A percentile compares a stretch with the other conserved stretches of the same genome.
Evolutionary conservation across 2,888 invertebrate species (phyloP).

Genomic region (Cheilosia scutellata): DNA sequence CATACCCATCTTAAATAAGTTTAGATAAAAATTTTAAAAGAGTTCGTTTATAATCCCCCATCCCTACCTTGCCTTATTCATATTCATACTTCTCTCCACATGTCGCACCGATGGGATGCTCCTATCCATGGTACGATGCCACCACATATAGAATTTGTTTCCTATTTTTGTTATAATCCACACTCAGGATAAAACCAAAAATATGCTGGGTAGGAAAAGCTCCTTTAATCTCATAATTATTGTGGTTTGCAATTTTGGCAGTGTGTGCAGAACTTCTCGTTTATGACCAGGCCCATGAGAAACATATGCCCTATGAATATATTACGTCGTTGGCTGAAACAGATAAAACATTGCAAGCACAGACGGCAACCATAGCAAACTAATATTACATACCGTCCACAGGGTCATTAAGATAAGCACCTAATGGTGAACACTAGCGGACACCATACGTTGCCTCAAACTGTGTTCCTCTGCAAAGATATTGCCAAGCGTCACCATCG

Average conservation of each 20-base stretch:
- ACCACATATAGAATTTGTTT: background rate
- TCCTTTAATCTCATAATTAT: conserved; percentile 73
- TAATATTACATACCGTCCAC: conserved; percentile 40
- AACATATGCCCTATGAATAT: conserved; percentile 68
- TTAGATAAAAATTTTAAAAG: conserved; percentile 33
- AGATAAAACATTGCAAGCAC: conserved; percentile 25
- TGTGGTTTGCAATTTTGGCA: conserved; percentile 69
- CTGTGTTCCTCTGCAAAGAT: conserved; percentile 28
- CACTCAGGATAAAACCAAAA: conserved; percentile 7
- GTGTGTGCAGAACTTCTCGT: conserved; percentile 45
- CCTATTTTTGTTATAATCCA: conserved; percentile 23
- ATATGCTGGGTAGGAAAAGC: conserved; percentile 16
- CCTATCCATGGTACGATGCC: background rate
- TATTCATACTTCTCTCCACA: conserved; percentile 40
- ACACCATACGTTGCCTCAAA: conserved; percentile 32
- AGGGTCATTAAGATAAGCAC: conserved; percentile 63
- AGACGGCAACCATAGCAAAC: conserved; percentile 8
- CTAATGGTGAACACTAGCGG: conserved; percentile 17
- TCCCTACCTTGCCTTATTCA: conserved; percentile 20
- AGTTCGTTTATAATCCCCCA: conserved; percentile 41
- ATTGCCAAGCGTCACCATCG: conserved; percentile 10
- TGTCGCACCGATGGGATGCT: conserved; percentile 35
- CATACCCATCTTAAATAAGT: conserved; percentile 29
- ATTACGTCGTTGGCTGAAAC: conserved; percentile 31
- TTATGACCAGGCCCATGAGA: conserved; percentile 59